Evolutionary conservation across 1,140 invertebrate species (phyloP).

Genomic region (Epicauta chinensis): DNA sequence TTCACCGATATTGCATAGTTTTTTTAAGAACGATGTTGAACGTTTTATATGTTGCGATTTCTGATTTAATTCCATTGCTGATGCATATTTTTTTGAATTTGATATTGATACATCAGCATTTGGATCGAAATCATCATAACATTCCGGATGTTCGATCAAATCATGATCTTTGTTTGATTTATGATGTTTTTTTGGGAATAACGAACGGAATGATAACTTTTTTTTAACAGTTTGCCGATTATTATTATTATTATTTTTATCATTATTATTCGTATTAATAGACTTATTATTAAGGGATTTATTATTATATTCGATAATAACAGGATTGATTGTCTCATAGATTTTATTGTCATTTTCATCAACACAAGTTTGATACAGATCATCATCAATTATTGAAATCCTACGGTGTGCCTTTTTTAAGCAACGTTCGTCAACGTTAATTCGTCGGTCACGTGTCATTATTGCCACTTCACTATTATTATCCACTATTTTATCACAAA

Average conservation of each 20-base stretch:
- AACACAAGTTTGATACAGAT: not conserved
- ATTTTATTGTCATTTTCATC: constrained; percentile 18
- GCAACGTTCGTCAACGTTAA: constrained; percentile 9
- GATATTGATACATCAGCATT: constrained; percentile 17
- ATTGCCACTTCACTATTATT: constrained; percentile 4
- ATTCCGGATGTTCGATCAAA: constrained; percentile 23
- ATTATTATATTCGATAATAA: not conserved
- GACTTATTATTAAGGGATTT: not conserved
- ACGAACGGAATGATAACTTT: constrained; percentile 23
- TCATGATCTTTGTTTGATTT: constrained; percentile 19
- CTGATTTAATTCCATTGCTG: constrained; percentile 29
- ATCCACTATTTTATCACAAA: constrained; percentile 14
- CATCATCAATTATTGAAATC: not conserved
- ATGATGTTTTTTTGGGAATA: constrained; percentile 22
- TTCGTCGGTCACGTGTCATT: constrained; percentile 16
- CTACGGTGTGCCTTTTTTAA: constrained; percentile 2
- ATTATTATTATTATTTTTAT: constrained; percentile 1
- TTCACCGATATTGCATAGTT: constrained; percentile 27
- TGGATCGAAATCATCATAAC: constrained; percentile 23
- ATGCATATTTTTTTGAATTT: constrained; percentile 29
- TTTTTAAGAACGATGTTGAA: constrained; percentile 31
- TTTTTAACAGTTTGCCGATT: constrained; percentile 13
- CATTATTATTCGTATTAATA: not conserved
- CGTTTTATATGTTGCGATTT: constrained; percentile 18
- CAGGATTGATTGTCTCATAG: constrained; percentile 3